Evolutionary conservation across 2,113 vertebrate species (phyloP).

Genomic region (Sigmodon hispidus): DNA sequence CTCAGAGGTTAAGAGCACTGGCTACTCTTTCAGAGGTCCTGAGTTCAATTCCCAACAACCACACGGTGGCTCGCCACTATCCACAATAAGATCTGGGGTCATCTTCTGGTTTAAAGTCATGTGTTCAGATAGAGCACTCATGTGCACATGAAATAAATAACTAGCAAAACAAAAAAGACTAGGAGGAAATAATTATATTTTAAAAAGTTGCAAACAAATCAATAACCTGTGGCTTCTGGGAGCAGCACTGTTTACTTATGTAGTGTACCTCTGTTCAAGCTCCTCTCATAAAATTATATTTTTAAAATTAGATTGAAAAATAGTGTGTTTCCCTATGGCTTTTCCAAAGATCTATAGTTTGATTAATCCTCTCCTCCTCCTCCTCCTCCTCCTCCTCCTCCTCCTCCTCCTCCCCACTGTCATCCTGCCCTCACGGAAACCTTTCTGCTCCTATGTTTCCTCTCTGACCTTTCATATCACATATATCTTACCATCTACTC

Average conservation of each 20-base stretch:
- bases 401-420: no score
- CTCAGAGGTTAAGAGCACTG: no score
- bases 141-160: no score
- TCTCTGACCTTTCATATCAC: not conserved
- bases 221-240: not conserved
- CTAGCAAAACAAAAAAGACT: no score
- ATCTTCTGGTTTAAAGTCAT: no score
- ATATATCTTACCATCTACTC: rapidly evolving
- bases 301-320: not conserved
- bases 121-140: no score
- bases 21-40: no score
- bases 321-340: not conserved
- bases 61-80: no score
- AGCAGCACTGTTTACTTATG: not conserved
- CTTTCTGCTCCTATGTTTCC: not conserved
- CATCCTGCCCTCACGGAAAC: no score
- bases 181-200: not conserved
- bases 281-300: not conserved
- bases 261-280: not conserved
- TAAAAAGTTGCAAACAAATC: not conserved
- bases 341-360: not conserved
- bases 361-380: not conserved
- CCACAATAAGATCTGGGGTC: no score
- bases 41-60: no score
- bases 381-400: rapidly evolving